phyloP scores from a whole-genome alignment of 2,888 invertebrate species.

The Spilarctia lutea region DNA sequence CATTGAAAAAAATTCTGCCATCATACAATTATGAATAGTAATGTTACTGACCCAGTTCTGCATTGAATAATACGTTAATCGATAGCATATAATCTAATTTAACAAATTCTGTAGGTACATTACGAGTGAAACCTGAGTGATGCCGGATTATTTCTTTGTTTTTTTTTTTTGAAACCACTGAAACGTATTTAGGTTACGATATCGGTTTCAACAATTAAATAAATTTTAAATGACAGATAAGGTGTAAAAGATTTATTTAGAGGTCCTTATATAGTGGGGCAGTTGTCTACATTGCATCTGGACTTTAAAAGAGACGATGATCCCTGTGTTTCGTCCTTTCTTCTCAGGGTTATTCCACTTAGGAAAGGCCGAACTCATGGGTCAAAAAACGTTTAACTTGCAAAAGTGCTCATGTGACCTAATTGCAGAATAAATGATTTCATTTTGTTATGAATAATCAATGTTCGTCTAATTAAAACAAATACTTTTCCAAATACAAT shows the following conservation, averaged over 20 bases:
- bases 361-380: too few relatives aligned
- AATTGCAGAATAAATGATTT: too few relatives aligned
- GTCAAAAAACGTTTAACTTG: too few relatives aligned
- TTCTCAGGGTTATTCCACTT: too few relatives aligned
- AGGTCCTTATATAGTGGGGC: conserved; percentile 4
- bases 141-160: conserved; percentile 5
- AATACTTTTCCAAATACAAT: too few relatives aligned
- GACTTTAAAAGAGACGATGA: too few relatives aligned
- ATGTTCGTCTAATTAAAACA: too few relatives aligned
- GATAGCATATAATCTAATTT: conserved; percentile 12
- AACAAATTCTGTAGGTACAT: not conserved
- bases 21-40: not conserved
- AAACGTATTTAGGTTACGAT: not conserved
- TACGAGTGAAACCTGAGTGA: not conserved
- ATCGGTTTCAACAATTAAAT: not conserved
- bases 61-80: not conserved
- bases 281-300: too few relatives aligned
- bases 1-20: not conserved
- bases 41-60: not conserved
- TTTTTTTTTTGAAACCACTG: not conserved
- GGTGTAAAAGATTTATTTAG: conserved; percentile 25
- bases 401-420: too few relatives aligned
- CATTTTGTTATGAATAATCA: too few relatives aligned
- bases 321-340: too few relatives aligned
- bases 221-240: conserved; percentile 19